Conservation (phyloP, 2,888 invertebrate species). For the Seira sanloemensis region DNA sequence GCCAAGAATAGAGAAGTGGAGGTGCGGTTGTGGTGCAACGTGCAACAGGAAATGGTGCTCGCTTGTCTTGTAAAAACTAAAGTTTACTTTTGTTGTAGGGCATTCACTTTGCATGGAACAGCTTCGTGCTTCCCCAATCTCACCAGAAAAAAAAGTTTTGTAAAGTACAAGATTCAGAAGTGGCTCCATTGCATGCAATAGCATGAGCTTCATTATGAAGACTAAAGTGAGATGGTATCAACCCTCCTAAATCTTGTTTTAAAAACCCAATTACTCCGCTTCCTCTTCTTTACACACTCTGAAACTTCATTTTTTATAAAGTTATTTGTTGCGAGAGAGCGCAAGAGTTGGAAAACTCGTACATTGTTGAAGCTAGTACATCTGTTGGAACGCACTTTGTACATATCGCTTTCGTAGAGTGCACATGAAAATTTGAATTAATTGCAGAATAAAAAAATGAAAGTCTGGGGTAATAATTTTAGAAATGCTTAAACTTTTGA, state of each 20-base stretch:
- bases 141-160: not conserved
- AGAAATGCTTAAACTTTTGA: too few species aligned
- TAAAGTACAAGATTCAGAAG: not conserved
- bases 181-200: not conserved
- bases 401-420: not conserved
- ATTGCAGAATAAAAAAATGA: not conserved
- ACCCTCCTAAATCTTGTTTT: conserved; percentile 43
- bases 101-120: too few species aligned
- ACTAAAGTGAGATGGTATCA: conserved; percentile 15
- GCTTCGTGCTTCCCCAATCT: not conserved
- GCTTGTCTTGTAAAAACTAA: not conserved
- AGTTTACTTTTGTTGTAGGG: too few species aligned
- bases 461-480: not conserved
- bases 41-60: not conserved
- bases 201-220: not conserved
- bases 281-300: not conserved
- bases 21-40: not conserved
- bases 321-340: too few species aligned
- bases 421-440: not conserved
- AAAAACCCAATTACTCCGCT: conserved; percentile 37
- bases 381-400: not conserved
- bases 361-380: not conserved
- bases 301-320: not conserved
- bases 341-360: too few species aligned
- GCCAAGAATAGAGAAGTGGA: not conserved